A percentile compares a stretch with the other conserved stretches of the same genome.
These are phyloP conservation scores for Amiota minor DNA, from an alignment of 2,888 invertebrate species.

Conservation along the genomic window DNA sequence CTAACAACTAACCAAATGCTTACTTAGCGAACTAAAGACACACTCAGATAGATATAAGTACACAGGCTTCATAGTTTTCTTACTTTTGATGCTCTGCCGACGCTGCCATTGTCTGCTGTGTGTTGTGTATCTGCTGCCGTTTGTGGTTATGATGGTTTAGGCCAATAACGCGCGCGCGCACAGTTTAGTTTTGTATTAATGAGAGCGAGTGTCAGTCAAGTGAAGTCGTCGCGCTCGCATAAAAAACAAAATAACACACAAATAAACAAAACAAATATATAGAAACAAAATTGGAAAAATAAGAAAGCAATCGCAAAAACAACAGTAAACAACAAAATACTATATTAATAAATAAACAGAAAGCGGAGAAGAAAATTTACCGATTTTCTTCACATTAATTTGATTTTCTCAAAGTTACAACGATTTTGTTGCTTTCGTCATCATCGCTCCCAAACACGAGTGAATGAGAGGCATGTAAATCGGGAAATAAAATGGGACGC, in stretches of 20 bases:
- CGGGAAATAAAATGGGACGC: background rate
- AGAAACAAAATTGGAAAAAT: conserved; percentile 6
- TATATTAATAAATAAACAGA: conserved; percentile 17
- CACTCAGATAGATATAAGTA: background rate
- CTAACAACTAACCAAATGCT: background rate
- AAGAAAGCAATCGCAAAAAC: conserved; percentile 10
- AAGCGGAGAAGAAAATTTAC: conserved; percentile 42
- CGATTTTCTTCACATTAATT: conserved; percentile 54
- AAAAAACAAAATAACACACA: background rate
- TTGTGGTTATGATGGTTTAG: conserved; percentile 14
- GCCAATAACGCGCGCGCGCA: conserved; percentile 41
- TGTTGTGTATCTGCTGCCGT: conserved; percentile 38
- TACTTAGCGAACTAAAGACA: background rate
- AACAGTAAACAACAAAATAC: conserved; percentile 53
- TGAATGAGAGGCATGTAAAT: background rate
- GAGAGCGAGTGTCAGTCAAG: conserved; percentile 66
- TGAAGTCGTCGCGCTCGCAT: conserved; percentile 44
- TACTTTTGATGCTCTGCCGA: conserved; percentile 14
- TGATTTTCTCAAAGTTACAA: background rate
- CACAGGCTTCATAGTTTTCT: background rate
- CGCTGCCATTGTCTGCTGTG: conserved; percentile 33
- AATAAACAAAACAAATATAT: background rate
- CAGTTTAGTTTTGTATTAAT: conserved; percentile 68
- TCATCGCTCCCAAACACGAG: too few relatives aligned
- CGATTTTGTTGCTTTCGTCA: too few relatives aligned